phyloP scores from a whole-genome alignment of 2,888 invertebrate genomes.

The Lomographa bimaculata region DNA sequence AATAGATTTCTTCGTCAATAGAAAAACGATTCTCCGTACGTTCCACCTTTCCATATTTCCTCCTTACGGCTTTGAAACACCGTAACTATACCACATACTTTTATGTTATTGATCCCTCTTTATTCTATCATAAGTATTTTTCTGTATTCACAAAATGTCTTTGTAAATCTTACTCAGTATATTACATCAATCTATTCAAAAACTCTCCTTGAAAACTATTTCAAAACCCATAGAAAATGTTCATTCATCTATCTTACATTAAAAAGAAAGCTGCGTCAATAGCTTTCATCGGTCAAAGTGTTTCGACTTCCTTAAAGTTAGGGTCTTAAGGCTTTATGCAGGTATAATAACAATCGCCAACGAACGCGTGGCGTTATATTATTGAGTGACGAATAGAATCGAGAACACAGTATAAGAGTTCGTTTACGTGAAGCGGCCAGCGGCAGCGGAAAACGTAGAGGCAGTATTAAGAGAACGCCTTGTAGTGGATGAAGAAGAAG shows the following conservation, averaged over 20 bases:
- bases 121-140: constrained; percentile 65
- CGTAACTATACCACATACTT: constrained; percentile 36
- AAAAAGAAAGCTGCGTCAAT: constrained; percentile 54
- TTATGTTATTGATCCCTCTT: constrained; percentile 73
- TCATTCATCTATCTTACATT: constrained; percentile 44
- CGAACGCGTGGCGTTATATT: constrained; percentile 55
- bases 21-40: constrained; percentile 21
- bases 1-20: constrained; percentile 63
- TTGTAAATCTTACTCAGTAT: constrained; percentile 50
- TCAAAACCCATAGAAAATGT: constrained; percentile 73
- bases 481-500: constrained; percentile 98
- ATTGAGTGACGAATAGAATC: constrained; percentile 54
- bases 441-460: constrained; percentile 46
- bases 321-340: constrained; percentile 53
- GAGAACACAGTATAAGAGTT: constrained; percentile 55
- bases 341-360: constrained; percentile 62
- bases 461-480: constrained; percentile 89
- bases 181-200: constrained; percentile 48
- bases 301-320: constrained; percentile 45
- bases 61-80: constrained; percentile 9
- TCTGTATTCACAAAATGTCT: constrained; percentile 51
- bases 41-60: constrained; percentile 9
- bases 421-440: constrained; percentile 59
- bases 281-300: constrained; percentile 43
- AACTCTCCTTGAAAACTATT: constrained; percentile 65